Conservation (phyloP, 1,140 invertebrate genomes). For the Pseudomyrmex gracilis region DNA sequence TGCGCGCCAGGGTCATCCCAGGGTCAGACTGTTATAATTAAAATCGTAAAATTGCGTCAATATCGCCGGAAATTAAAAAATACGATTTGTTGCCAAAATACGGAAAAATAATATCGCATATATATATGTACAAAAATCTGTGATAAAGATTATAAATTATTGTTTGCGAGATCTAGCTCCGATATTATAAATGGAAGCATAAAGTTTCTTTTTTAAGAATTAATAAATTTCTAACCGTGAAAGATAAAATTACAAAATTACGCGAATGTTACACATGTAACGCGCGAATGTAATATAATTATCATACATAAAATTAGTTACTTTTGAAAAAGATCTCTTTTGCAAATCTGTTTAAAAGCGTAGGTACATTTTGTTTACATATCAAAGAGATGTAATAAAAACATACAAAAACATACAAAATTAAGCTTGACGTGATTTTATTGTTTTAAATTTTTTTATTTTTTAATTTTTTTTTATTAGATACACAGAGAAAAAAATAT, state of each 20-base stretch:
- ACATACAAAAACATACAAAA: too few relatives aligned
- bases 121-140: background rate
- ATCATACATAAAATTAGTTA: background rate
- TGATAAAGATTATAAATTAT: conserved; percentile 1
- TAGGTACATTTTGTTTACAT: too few relatives aligned
- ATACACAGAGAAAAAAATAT: too few relatives aligned
- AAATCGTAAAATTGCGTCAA: background rate
- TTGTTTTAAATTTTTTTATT: too few relatives aligned
- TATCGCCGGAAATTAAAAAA: background rate
- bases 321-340: background rate
- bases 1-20: background rate
- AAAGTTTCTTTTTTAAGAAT: background rate
- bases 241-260: conserved; percentile 6
- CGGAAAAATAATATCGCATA: background rate
- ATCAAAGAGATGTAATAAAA: background rate
- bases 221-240: background rate
- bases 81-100: background rate
- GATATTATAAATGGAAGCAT: background rate
- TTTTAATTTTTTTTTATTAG: too few relatives aligned
- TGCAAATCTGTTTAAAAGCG: too few relatives aligned
- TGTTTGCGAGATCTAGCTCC: background rate
- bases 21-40: conserved; percentile 10
- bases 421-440: too few relatives aligned
- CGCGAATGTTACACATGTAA: background rate
- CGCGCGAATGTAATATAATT: background rate